Base-by-base conservation (phyloP, 2,888 invertebrate genomes). In the Stenotaenia linearis region DNA sequence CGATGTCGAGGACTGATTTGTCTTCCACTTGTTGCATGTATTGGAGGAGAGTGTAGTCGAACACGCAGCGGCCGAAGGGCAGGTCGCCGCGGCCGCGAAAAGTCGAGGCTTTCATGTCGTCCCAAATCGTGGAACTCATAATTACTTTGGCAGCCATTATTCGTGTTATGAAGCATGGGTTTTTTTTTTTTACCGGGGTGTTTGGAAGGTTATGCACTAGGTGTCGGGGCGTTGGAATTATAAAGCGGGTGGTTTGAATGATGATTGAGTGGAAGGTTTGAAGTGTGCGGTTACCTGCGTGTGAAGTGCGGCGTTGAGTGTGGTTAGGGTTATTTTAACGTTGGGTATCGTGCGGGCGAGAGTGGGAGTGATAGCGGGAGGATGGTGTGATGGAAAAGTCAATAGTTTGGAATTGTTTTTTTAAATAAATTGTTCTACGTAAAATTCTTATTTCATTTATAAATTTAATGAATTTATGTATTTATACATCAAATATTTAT, bases 1-100 rank as follows among this genome's bases (percentile, higher is more conserved):
- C 77, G 28, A 77, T 28, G 40, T 77, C 77, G 21, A 77, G 23
- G 12, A 77, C 45, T 18, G 77, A 77, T 28, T 77, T 77, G 21
- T 28, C 45, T 6, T 9, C 18, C 10, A 77, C 50, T 23, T 45
- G 21, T 37, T 40, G 37, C 28, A 40, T 25, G 40, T 77, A 77
- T 3, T 40, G 18, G 9, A 77, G 28, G 0, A 77, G n/a, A 15
- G 77, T 37, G 21, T 45, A 77, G 28, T 77, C 45, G 40, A 23
- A 28, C n/a, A 77, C 45, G 77, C 45, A 77, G 15, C 28, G 77
- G 18, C 50, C 50, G 50, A 50, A 50, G 0, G 50, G 50, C 18
- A 50, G 50, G 6, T 50, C 50, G 50, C 50, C 50, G 21, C 50
- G 50, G 50, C 50, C 18, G 21, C 50, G 50, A 18, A 50, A 50